Evolutionary conservation across 2,797 vertebrate genomes (phyloP).

Genomic region (Amphiprion clarkii): DNA sequence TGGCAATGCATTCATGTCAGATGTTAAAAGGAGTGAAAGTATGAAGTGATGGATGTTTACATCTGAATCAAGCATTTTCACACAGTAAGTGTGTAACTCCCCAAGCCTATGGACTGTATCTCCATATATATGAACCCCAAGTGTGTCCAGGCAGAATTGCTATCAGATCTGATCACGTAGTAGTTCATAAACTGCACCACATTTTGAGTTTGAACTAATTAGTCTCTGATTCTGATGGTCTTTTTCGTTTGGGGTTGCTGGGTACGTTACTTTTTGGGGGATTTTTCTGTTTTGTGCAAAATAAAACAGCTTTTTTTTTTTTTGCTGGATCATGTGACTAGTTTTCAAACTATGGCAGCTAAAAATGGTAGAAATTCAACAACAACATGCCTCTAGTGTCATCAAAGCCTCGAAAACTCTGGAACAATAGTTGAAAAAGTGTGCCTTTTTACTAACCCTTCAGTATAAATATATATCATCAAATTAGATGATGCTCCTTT

Average conservation of each 20-base stretch:
- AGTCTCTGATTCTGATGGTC: neutral
- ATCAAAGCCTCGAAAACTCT: constrained; percentile 36
- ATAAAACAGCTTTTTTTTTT: neutral
- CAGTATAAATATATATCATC: constrained; percentile 9
- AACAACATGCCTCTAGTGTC: constrained; percentile 28
- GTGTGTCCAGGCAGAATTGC: too few species aligned
- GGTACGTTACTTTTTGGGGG: neutral
- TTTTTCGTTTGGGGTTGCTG: neutral
- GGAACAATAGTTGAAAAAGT: neutral
- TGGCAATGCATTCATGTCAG: too few species aligned
- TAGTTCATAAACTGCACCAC: too few species aligned
- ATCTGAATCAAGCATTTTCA: too few species aligned
- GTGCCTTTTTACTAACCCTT: neutral
- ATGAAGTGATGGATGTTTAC: too few species aligned
- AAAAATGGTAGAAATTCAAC: constrained; percentile 1
- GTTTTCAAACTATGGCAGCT: constrained; percentile 7
- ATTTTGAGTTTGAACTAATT: too few species aligned
- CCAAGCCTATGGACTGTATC: too few species aligned
- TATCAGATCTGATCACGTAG: too few species aligned
- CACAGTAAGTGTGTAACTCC: too few species aligned
- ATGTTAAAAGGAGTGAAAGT: too few species aligned
- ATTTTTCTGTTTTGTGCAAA: neutral
- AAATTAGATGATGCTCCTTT: constrained; percentile 28
- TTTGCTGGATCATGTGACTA: constrained; percentile 1
- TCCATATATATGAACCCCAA: too few species aligned